Evolutionary conservation across 2,888 invertebrate genomes (phyloP).

Genomic region (Aporophyla lueneburgensis): DNA sequence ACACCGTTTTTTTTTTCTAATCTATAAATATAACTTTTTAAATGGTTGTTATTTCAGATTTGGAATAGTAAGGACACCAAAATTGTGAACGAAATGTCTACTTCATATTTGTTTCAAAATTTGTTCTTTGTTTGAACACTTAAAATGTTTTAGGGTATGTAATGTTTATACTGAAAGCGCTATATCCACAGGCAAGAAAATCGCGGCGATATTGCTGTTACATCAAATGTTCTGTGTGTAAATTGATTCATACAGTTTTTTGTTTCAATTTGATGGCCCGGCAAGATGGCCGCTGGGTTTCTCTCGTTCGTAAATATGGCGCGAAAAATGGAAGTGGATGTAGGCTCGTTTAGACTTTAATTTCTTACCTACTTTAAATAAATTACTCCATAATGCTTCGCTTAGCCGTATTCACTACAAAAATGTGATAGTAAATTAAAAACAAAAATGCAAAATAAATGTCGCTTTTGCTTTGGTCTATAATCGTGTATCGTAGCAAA

Average conservation of each 20-base stretch:
- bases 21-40: not conserved
- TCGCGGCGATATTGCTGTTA: no score
- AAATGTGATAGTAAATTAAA: slow-evolving; percentile 61
- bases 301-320: no score
- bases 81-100: not conserved
- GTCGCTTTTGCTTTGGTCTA: slow-evolving; percentile 43
- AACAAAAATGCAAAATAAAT: slow-evolving; percentile 21
- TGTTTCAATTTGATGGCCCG: no score
- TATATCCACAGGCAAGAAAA: no score
- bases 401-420: slow-evolving; percentile 15
- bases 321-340: not conserved
- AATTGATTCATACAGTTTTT: no score
- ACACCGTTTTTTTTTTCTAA: not conserved
- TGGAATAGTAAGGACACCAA: not conserved
- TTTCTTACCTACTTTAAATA: not conserved
- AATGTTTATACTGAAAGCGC: no score
- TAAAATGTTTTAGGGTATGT: no score
- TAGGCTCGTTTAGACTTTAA: not conserved
- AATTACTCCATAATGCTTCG: slow-evolving; percentile 8
- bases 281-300: no score
- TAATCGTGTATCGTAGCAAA: slow-evolving; percentile 26
- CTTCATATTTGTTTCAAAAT: not conserved
- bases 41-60: not conserved
- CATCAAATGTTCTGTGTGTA: no score
- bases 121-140: not conserved